Base-by-base conservation (phyloP, 2,888 invertebrate species). In the Hirtodrosophila duncani region DNA sequence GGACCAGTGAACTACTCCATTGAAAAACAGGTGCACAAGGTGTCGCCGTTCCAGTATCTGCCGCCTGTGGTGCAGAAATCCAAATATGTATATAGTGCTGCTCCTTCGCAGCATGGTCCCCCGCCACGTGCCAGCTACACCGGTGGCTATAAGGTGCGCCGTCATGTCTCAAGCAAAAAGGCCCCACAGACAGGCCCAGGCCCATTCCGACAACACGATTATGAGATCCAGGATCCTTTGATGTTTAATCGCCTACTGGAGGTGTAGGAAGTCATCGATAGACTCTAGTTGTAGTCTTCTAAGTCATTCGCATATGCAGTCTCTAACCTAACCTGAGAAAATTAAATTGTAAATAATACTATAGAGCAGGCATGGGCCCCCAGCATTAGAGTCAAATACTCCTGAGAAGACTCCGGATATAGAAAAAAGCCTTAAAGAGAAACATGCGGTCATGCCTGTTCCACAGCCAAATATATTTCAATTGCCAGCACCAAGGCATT, bases 1-100 rank as follows among this genome's bases (percentile, higher is more conserved):
- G 57, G 59, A 0, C 63, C 61, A 9, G 72, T 78, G 1, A 75
- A 72, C 17, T 85, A 81, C 53, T 43, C 83, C 11, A 70, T 84
- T 8, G 84, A 84, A 48, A 85, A 84, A 41, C 82, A 83, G 51
- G 75, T 84, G 20, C 74, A 85, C 30, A 85, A 84, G 39, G 50
- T 61, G 20, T 48, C 58, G 3, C 67, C 75, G 1, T 82, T 66
- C 44, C 65, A 83, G 7, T 75, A 70, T 27, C 41, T 81, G 37
- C 81, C 82, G 3, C 81, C 84, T 0, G 77, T 80, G 17, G 78
- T 81, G 63, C 83, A 83, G 33, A 84, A 82, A 45, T 70, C 79
- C 10, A 84, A 84, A 38, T 83, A 85, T 30, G 66, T 79, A 3
- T 85, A 83, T 50, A 83, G 66, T 21, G 75, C 81, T 44, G 83